Evolutionary conservation across 2,797 vertebrate genomes (phyloP).

Genomic region (Macropodus opercularis): DNA sequence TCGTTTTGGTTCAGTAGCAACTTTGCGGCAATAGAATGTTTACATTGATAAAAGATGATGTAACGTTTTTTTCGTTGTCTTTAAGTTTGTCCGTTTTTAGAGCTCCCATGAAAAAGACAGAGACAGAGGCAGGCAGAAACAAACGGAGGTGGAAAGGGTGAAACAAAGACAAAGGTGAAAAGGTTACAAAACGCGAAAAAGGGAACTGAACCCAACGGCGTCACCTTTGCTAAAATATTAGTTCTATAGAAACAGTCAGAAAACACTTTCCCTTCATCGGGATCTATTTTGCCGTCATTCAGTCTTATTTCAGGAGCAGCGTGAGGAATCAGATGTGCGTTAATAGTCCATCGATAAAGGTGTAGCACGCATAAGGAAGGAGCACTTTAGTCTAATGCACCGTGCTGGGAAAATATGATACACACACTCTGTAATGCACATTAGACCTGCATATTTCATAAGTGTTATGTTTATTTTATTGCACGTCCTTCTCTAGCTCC

Average conservation of each 20-base stretch:
- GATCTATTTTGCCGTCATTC: slow-evolving; percentile 19
- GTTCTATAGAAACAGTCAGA: slow-evolving; percentile 24
- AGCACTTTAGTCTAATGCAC: slow-evolving; percentile 34
- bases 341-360: slow-evolving; percentile 20
- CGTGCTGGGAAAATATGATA: slow-evolving; percentile 5
- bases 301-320: slow-evolving; percentile 25
- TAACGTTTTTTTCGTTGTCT: too few species aligned
- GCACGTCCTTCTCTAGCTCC: slow-evolving; percentile 6
- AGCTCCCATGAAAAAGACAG: slow-evolving; percentile 12
- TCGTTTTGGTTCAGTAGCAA: slow-evolving; percentile 57
- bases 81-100: slow-evolving; percentile 28
- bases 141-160: slow-evolving; percentile 1
- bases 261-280: slow-evolving; percentile 22
- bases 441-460: slow-evolving; percentile 55
- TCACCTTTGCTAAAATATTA: slow-evolving; percentile 24
- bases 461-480: slow-evolving; percentile 62
- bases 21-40: slow-evolving; percentile 29
- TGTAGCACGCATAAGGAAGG: slow-evolving; percentile 10
- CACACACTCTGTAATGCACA: slow-evolving; percentile 29
- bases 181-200: slow-evolving; percentile 25
- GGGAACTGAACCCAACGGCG: slow-evolving; percentile 28
- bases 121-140: background rate
- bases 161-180: slow-evolving; percentile 15
- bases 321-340: slow-evolving; percentile 4
- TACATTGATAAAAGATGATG: too few species aligned